phyloP scores from a whole-genome alignment of 2,888 invertebrate species.

The Eledona agricola region DNA sequence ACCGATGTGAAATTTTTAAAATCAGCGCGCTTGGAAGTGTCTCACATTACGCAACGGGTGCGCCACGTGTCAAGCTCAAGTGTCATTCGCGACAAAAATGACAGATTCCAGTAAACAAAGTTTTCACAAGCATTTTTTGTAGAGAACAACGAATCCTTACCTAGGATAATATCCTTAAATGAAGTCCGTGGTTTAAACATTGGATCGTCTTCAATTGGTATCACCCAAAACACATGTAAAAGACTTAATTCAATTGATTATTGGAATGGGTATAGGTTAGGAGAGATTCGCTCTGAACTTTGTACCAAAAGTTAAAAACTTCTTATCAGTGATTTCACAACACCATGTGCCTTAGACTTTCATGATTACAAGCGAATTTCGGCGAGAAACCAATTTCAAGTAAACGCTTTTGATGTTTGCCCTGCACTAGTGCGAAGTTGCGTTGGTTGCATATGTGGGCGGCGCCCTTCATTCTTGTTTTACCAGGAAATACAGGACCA shows the following conservation, averaged over 20 bases:
- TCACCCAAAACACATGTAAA: slow-evolving; percentile 17
- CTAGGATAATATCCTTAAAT: slow-evolving; percentile 55
- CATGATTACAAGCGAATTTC: slow-evolving; percentile 4
- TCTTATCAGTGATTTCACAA: slow-evolving; percentile 31
- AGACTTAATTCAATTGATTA: slow-evolving; percentile 2
- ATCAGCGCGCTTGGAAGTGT: neutral
- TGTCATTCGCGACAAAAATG: slow-evolving; percentile 17
- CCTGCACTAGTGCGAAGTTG: slow-evolving; percentile 14
- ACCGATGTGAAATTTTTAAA: slow-evolving; percentile 7
- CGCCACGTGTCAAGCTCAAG: slow-evolving; percentile 7
- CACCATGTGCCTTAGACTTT: slow-evolving; percentile 6
- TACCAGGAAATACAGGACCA: no score
- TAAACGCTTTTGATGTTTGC: slow-evolving; percentile 3
- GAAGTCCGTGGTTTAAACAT: slow-evolving; percentile 56
- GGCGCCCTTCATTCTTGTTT: no score
- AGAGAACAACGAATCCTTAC: slow-evolving; percentile 46
- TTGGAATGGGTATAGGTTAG: slow-evolving; percentile 47
- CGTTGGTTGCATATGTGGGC: slow-evolving; percentile 16
- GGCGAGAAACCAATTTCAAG: slow-evolving; percentile 7
- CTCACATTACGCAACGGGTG: slow-evolving; percentile 10
- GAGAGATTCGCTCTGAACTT: slow-evolving; percentile 30
- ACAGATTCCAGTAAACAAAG: slow-evolving; percentile 26
- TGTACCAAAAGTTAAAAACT: slow-evolving; percentile 27
- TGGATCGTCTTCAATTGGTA: slow-evolving; percentile 29
- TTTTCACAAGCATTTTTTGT: slow-evolving; percentile 7